Evolutionary conservation across 2,888 invertebrate species (phyloP).

Genomic region (Tenthredo distinguenda): DNA sequence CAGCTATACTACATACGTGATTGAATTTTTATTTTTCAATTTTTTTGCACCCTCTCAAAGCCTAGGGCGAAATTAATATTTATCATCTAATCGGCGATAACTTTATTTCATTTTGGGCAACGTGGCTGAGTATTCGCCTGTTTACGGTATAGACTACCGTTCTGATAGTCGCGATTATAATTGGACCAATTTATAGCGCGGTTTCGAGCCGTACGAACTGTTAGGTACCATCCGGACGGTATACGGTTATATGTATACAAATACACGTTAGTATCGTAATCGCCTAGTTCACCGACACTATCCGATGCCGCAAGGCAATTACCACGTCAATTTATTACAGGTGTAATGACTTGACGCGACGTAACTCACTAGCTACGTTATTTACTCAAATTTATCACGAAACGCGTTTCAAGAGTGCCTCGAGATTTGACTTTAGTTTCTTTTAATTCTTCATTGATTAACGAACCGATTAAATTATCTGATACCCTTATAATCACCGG

Average conservation of each 20-base stretch:
- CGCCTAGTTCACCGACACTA: conserved; percentile 32
- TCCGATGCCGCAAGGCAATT: conserved; percentile 29
- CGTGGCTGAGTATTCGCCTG: background rate
- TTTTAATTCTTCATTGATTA: background rate
- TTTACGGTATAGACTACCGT: background rate
- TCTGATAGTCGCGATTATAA: conserved; percentile 11
- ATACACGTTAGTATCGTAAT: conserved; percentile 22
- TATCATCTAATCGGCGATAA: background rate
- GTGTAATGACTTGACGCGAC: conserved; percentile 44
- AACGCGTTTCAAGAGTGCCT: background rate
- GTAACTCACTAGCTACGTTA: conserved; percentile 22
- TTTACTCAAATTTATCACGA: conserved; percentile 28
- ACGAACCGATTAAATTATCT: background rate
- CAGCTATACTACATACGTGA: background rate
- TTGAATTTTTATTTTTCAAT: no score
- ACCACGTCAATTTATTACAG: conserved; percentile 41
- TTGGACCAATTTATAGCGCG: conserved; percentile 1
- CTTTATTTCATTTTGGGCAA: background rate
- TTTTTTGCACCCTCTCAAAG: background rate
- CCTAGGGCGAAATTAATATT: background rate
- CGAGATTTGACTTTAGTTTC: background rate
- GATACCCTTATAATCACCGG: background rate
- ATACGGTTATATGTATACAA: conserved; percentile 27
- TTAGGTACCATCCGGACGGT: conserved; percentile 26
- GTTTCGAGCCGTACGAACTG: conserved; percentile 18